Percentiles rank a stretch among this genome's conserved stretches.
phyloP scores from a whole-genome alignment of 2,888 invertebrate species.

The Pharmacophagus antenor region DNA sequence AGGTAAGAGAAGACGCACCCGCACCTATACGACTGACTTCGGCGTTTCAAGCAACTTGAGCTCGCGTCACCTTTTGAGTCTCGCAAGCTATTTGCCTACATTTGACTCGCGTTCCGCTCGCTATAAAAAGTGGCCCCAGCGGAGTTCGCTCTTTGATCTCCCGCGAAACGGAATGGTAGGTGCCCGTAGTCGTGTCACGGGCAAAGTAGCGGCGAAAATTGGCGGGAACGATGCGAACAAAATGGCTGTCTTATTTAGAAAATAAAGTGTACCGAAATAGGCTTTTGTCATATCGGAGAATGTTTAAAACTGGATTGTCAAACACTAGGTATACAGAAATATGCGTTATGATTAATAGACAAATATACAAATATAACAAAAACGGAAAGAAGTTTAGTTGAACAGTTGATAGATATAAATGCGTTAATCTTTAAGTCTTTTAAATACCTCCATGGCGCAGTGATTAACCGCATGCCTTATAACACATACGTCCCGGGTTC shows the following conservation, averaged over 20 bases:
- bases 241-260: conserved; percentile 27
- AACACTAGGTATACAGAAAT: too few species aligned
- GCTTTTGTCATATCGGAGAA: not conserved
- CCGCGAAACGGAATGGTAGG: conserved; percentile 39
- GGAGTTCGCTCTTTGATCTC: conserved; percentile 46
- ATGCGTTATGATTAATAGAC: too few species aligned
- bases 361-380: too few species aligned
- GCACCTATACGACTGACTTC: conserved; percentile 31
- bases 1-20: conserved; percentile 31
- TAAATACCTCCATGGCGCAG: too few species aligned
- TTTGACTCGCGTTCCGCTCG: conserved; percentile 40
- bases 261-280: not conserved
- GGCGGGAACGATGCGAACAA: conserved; percentile 15
- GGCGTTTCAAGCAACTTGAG: conserved; percentile 32
- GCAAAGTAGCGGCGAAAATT: conserved; percentile 29
- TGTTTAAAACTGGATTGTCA: not conserved
- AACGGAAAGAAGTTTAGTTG: too few species aligned
- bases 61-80: conserved; percentile 38
- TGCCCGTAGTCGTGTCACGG: conserved; percentile 34
- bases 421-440: too few species aligned
- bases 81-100: conserved; percentile 38
- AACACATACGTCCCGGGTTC: too few species aligned
- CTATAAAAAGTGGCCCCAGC: conserved; percentile 43
- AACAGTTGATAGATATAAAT: too few species aligned
- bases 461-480: too few species aligned